Percentiles rank a stretch among this genome's conserved stretches.
These are phyloP conservation scores for Coreius guichenoti DNA, from an alignment of 2,797 vertebrate species.

Conservation along the genomic window DNA sequence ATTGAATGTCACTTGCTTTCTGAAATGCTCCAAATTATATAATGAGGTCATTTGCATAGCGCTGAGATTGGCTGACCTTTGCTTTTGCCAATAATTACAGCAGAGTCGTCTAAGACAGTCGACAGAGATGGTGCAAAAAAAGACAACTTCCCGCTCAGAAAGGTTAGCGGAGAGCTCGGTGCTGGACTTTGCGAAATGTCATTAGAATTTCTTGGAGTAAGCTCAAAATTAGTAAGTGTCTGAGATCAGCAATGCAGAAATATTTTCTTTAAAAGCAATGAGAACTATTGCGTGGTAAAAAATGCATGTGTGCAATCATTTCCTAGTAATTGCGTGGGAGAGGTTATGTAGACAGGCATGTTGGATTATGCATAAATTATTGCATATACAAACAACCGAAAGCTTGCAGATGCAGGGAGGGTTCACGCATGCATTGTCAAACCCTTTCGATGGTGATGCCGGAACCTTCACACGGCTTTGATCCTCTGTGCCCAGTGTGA, in stretches of 20 bases:
- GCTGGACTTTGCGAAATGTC: conserved; percentile 82
- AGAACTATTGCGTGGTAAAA: conserved; percentile 11
- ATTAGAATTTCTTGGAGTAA: conserved; percentile 79
- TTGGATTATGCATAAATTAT: not conserved
- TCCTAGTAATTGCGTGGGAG: not conserved
- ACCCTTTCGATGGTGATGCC: not conserved
- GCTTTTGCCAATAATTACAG: conserved; percentile 90
- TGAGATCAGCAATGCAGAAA: not conserved
- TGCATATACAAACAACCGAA: not conserved
- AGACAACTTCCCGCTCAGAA: conserved; percentile 72
- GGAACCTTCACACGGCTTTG: conserved; percentile 4
- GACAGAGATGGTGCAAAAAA: conserved; percentile 73
- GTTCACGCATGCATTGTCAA: not conserved
- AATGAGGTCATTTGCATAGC: conserved; percentile 88
- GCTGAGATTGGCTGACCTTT: conserved; percentile 86
- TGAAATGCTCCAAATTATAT: conserved; percentile 80
- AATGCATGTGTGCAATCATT: conserved; percentile 4
- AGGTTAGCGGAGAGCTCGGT: conserved; percentile 80
- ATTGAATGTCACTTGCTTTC: conserved; percentile 83
- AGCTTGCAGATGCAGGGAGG: not conserved
- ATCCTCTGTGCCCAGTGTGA: conserved; percentile 10
- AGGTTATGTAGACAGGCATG: not conserved
- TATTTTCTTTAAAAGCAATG: conserved; percentile 6
- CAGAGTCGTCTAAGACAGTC: conserved; percentile 77
- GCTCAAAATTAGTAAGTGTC: conserved; percentile 71